phyloP scores from a whole-genome alignment of 1,140 invertebrate genomes.

The Neodiprion pinetum region DNA sequence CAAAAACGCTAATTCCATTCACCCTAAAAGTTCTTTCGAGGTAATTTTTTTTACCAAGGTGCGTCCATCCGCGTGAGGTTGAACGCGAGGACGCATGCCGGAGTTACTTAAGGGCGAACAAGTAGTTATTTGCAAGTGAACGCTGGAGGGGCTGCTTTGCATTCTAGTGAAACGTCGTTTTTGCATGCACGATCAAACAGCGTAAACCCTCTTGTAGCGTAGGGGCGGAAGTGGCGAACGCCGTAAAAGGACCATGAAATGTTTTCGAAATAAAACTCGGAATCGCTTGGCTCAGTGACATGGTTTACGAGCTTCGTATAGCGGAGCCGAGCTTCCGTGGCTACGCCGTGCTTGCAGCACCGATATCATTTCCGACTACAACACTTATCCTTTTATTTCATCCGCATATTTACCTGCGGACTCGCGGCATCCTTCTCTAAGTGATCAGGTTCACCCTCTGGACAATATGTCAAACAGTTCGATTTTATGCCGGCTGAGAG shows the following conservation, averaged over 20 bases:
- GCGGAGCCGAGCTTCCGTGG: conserved; percentile 8
- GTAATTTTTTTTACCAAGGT: no score
- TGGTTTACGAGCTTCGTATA: conserved; percentile 31
- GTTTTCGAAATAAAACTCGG: conserved; percentile 28
- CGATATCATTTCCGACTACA: conserved; percentile 29
- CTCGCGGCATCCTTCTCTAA: no score
- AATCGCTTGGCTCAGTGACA: conserved; percentile 1
- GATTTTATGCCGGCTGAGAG: no score
- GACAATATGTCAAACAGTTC: no score
- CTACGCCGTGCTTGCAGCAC: neutral
- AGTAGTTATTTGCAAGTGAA: neutral
- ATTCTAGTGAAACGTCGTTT: neutral
- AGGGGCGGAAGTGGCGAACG: conserved; percentile 9
- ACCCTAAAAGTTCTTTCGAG: no score
- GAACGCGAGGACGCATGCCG: no score
- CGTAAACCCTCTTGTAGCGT: neutral
- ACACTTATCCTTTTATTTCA: neutral
- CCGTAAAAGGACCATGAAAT: conserved; percentile 32
- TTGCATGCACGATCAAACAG: conserved; percentile 21
- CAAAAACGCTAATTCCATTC: no score
- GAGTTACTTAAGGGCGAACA: neutral
- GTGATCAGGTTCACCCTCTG: no score
- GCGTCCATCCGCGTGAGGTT: no score
- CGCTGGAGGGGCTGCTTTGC: neutral
- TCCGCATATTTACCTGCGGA: no score